Conservation (phyloP, 1,140 invertebrate genomes). For the Penaeus indicus region DNA sequence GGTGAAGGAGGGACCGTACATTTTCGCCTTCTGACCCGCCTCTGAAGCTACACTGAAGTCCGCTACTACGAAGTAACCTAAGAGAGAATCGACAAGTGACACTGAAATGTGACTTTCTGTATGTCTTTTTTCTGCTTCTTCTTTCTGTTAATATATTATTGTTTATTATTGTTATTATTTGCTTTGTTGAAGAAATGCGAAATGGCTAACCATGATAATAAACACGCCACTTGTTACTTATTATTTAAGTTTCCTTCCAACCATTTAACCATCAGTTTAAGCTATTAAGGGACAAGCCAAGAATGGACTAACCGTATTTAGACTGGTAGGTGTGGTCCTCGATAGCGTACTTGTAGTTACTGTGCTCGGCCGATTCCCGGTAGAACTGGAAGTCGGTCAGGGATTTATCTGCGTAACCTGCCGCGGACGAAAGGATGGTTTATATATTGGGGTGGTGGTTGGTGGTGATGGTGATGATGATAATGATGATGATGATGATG, state of each 20-base stretch:
- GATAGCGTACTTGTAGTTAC: not conserved
- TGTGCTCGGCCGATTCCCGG: not conserved
- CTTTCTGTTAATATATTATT: too few species aligned
- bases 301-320: not conserved
- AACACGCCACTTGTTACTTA: too few species aligned
- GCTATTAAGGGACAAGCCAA: not conserved
- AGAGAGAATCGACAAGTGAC: not conserved
- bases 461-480: too few species aligned
- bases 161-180: too few species aligned
- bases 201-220: too few species aligned
- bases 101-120: too few species aligned
- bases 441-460: not conserved
- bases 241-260: not conserved
- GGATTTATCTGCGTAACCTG: not conserved
- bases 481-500: too few species aligned
- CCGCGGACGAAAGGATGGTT: not conserved
- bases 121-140: too few species aligned
- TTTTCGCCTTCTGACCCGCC: not conserved
- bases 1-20: constrained; percentile 37
- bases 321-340: constrained; percentile 24
- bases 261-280: not conserved
- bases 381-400: constrained; percentile 24
- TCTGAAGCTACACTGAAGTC: constrained; percentile 41
- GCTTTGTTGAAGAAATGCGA: too few species aligned
- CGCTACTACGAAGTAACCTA: constrained; percentile 55